These are phyloP conservation scores for Silvanus unidentatus DNA, from an alignment of 2,888 invertebrate genomes.

Conservation along the genomic window DNA sequence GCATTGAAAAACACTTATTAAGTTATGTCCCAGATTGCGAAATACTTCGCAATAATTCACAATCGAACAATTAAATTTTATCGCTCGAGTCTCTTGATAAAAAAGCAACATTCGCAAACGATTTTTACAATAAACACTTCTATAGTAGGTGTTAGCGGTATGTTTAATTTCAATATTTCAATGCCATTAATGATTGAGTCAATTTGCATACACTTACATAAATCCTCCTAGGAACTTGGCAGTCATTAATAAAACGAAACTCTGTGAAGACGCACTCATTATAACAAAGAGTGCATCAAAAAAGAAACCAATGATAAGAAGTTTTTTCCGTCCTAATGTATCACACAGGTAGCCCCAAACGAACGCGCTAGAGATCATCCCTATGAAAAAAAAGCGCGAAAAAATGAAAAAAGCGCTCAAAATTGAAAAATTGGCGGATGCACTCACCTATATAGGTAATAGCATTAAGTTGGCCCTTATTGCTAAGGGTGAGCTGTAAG, in stretches of 20 bases:
- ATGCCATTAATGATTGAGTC: no score
- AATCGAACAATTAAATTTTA: no score
- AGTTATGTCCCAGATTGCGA: no score
- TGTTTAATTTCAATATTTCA: no score
- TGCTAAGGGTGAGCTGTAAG: slow-evolving; percentile 58
- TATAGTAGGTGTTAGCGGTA: no score
- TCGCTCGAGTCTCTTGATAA: no score
- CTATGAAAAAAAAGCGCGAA: slow-evolving; percentile 41
- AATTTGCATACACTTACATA: slow-evolving; percentile 55
- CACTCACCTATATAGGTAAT: slow-evolving; percentile 63
- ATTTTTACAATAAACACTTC: no score
- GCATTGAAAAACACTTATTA: no score
- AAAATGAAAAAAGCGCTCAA: no score
- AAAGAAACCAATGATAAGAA: slow-evolving; percentile 62
- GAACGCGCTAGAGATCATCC: slow-evolving; percentile 70
- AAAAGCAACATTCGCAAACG: no score
- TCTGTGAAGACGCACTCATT: slow-evolving; percentile 59
- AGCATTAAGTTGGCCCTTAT: slow-evolving; percentile 67
- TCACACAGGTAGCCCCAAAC: slow-evolving; percentile 76
- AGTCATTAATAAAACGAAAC: slow-evolving; percentile 59
- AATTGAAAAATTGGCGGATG: no score
- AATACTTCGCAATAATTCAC: no score
- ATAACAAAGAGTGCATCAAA: slow-evolving; percentile 59
- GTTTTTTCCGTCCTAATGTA: slow-evolving; percentile 61
- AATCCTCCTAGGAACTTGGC: slow-evolving; percentile 70